These are phyloP conservation scores for Drosophila macrothrix DNA, from an alignment of 2,888 invertebrate genomes.

Conservation along the genomic window DNA sequence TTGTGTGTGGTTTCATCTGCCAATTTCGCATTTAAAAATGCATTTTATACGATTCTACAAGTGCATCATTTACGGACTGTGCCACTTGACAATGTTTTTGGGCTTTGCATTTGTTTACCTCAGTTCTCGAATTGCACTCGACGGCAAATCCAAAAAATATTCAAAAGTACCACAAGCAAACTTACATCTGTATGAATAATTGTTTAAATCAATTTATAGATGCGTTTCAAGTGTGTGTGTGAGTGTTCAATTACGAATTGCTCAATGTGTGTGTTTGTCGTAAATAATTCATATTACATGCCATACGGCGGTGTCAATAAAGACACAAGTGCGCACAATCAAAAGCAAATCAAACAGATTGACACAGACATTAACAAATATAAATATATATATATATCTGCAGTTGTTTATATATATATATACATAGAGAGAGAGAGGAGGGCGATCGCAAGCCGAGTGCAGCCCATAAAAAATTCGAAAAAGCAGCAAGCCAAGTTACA, in stretches of 20 bases:
- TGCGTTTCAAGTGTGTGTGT: background rate
- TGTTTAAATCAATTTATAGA: background rate
- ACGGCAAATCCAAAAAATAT: constrained; percentile 51
- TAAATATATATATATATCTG: constrained; percentile 2
- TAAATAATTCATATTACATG: constrained; percentile 72
- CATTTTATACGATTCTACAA: constrained; percentile 25
- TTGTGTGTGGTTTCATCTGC: constrained; percentile 10
- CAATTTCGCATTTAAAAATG: constrained; percentile 15
- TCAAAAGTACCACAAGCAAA: constrained; percentile 4
- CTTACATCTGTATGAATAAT: constrained; percentile 4
- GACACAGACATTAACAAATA: constrained; percentile 39
- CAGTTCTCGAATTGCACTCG: constrained; percentile 55
- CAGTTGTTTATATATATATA: background rate
- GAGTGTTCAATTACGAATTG: constrained; percentile 72
- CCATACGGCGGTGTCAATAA: constrained; percentile 67
- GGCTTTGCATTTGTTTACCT: constrained; percentile 41
- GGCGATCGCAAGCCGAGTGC: constrained; percentile 62
- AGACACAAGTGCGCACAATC: constrained; percentile 75
- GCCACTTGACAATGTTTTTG: constrained; percentile 25
- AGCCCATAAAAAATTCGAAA: constrained; percentile 58
- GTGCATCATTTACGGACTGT: constrained; percentile 38
- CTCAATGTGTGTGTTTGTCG: constrained; percentile 59
- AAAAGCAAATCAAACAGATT: constrained; percentile 69
- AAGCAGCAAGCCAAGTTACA: constrained; percentile 17
- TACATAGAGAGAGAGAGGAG: background rate